These are phyloP conservation scores for Spinus olivaceus DNA, from an alignment of 2,797 vertebrate species.

Conservation along the genomic window DNA sequence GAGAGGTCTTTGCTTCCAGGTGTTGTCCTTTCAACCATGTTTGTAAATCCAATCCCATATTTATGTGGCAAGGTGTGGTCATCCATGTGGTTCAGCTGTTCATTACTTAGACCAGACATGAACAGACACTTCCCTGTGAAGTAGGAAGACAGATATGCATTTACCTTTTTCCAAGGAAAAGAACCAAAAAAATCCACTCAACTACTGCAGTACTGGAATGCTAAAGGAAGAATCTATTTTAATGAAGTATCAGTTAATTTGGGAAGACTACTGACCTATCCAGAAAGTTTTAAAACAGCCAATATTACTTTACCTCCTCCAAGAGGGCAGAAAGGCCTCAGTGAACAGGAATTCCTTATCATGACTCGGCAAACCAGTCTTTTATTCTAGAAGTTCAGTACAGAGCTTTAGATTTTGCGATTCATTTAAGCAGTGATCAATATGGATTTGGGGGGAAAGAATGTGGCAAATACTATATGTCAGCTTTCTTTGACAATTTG, in stretches of 20 bases:
- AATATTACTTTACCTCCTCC: background rate
- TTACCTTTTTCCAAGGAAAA: background rate
- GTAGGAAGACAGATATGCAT: background rate
- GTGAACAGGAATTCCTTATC: background rate
- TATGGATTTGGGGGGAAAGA: background rate
- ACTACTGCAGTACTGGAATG: background rate
- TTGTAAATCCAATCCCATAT: conserved; percentile 97
- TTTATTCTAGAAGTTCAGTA: background rate
- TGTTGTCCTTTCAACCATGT: conserved; percentile 96
- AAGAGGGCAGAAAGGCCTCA: background rate
- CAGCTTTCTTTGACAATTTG: background rate
- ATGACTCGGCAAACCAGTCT: background rate
- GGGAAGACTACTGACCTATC: background rate
- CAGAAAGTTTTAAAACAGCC: background rate
- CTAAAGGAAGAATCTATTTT: background rate
- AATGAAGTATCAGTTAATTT: background rate
- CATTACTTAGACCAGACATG: conserved; percentile 93
- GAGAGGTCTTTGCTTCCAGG: conserved; percentile 97
- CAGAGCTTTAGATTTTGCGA: background rate
- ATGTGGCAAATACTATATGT: background rate
- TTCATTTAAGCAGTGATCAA: background rate
- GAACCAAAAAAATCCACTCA: rapidly evolving
- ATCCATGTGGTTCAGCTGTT: conserved; percentile 90
- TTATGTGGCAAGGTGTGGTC: conserved; percentile 89
- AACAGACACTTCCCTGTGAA: conserved; percentile 94